Base-by-base conservation (phyloP, 2,797 vertebrate species). In the Malacoraja senta region DNA sequence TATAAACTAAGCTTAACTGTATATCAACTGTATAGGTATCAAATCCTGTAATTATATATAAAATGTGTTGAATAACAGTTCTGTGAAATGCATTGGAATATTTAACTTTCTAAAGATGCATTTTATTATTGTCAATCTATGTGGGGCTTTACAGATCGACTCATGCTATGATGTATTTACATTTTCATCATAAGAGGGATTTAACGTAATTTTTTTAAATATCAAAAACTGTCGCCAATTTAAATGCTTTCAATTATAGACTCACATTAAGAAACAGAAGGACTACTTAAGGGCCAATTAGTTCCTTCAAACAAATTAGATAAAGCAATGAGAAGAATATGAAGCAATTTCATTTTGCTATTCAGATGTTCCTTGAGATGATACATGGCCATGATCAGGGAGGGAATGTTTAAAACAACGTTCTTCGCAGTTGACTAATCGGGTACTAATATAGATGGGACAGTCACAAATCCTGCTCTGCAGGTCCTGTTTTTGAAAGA, bases 261-360 rank as follows among this genome's bases (percentile, higher is more conserved):
- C 17, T 15, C n/a, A 19, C 83, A 86, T 86, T 86, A n/a, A 86
- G 83, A 86, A 86, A 86, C 26, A 86, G 58, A 86, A 86, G 58
- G 0, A 7, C 83, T 58, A 32, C 83, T 86, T 86, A 63, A 65
- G 63, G 4, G 17, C 83, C 13, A 65, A 86, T 86, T 86, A 63
- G 83, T 63, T 86, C 83, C n/a, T 86, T 65, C 58, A 65, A 65
- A 86, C 38, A 86, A 86, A 65, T 86, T 86, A 65, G 58, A 65
- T 19, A 86, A 86, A 65, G n/a, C 53, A 86, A 65, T 15, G 61
- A n/a, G 61, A 86, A n/a, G 83, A 86, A 86, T 63, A 86, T 86
- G 58, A 86, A 86, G 83, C 58, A 86, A 86, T 86, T 63, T 86
- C 83, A 86, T 86, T 86, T 63, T 86, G 29, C 58, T 86, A 63